Evolutionary conservation across 2,888 invertebrate genomes (phyloP), one percentile per base, ranked within the genome.

Genomic region (Zelleria hepariella): DNA sequence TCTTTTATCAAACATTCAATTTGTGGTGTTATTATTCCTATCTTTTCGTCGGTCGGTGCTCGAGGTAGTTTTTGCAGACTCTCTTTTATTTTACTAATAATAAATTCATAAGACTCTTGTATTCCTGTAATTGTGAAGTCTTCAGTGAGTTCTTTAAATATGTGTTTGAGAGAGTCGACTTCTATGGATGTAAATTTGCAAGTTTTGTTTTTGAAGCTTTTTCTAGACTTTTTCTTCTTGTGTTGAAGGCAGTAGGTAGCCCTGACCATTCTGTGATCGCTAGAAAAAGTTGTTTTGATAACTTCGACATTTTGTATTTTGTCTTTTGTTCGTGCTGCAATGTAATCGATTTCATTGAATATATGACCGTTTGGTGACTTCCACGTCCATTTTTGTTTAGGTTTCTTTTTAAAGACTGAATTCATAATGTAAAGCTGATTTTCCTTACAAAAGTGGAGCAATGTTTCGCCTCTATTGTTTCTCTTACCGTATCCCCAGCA

Each of bases 261-360:
- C 10, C 55, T 21, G 2, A 59, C 25, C 20, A 59, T 1, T 59
- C 59, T 48, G 27, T 55, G 55, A 20, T 54, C 59, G 24, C 55
- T 48, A 21, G 59, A 55, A 10, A 47, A 25, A 2, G 24, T 49
- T 18, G 59, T 59, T 21, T 25, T 20, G 24, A 59, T 47, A 5
- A 55, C 49, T 2, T 59, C 48, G 4, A 48, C 21, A 23, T 59
- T 55, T 10, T 48, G 55, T n/a, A 59, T 21, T 23, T 55, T 55
- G 26, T 49, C n/a, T 32, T 23, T 24, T 18, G 54, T 20, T n/a
- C n/a, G n/a, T n/a, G n/a, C n/a, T n/a, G n/a, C n/a, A n/a, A n/a
- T n/a, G n/a, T n/a, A n/a, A n/a, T 60, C 54, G 2, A 60, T 53
- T 57, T 61, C 57, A 25, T 61, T 61, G 26, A 21, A 47, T 47